A percentile compares a stretch with the other conserved stretches of the same genome.
These are phyloP conservation scores for Diadumene lineata DNA, from an alignment of 92 coral and sea anemone species.

Conservation along the genomic window DNA sequence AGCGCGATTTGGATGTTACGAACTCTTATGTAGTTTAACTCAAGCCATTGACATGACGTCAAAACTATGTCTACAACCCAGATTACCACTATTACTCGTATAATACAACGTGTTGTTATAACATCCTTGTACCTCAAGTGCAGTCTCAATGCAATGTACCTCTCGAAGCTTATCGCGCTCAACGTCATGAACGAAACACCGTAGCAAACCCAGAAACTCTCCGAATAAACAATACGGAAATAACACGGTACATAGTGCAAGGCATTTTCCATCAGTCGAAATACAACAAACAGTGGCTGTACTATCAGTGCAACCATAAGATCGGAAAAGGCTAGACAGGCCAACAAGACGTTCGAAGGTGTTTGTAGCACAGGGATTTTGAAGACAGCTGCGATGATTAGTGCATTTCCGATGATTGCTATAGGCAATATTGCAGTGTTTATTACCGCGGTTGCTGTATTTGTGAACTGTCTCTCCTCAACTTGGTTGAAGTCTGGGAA, in stretches of 20 bases:
- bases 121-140: constrained; percentile 63
- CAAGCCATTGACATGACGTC: constrained; percentile 59
- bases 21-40: background rate
- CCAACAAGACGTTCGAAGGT: constrained; percentile 65
- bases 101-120: constrained; percentile 46
- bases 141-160: constrained; percentile 55
- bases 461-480: constrained; percentile 38
- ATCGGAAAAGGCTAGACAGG: constrained; percentile 71
- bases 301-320: constrained; percentile 68
- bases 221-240: constrained; percentile 44
- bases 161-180: constrained; percentile 84
- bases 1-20: constrained; percentile 42
- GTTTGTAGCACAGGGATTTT: constrained; percentile 43
- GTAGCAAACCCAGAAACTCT: constrained; percentile 70
- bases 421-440: constrained; percentile 56
- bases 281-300: constrained; percentile 69
- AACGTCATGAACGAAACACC: constrained; percentile 72
- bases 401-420: constrained; percentile 52
- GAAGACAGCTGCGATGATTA: constrained; percentile 48
- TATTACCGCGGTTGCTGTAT: constrained; percentile 62
- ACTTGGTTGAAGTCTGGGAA: constrained; percentile 55
- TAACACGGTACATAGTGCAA: constrained; percentile 37
- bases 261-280: background rate
- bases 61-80: constrained; percentile 54
- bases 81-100: constrained; percentile 24